phyloP scores from a whole-genome alignment of 1,140 invertebrate species.

The Trachymyrmex cornetzi region DNA sequence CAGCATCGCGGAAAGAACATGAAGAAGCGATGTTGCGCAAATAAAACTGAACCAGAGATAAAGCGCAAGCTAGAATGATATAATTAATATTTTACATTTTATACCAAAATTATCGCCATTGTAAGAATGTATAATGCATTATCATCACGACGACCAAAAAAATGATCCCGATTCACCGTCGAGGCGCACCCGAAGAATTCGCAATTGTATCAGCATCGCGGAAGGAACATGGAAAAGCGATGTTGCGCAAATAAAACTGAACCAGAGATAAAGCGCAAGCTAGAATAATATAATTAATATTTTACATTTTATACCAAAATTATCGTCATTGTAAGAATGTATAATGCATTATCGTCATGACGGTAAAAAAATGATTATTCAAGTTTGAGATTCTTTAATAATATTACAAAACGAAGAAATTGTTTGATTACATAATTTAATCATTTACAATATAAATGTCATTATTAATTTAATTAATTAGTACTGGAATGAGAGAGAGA shows the following conservation, averaged over 20 bases:
- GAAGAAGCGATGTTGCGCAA: not conserved
- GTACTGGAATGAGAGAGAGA: not conserved
- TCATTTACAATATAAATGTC: slow-evolving; percentile 28
- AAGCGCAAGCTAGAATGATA: too few relatives aligned
- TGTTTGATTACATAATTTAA: not conserved
- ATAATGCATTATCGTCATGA: not conserved
- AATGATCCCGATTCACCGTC: slow-evolving; percentile 22
- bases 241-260: not conserved
- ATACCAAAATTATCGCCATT: not conserved
- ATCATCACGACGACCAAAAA: not conserved
- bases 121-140: not conserved
- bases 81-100: not conserved
- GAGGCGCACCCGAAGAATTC: slow-evolving; percentile 35
- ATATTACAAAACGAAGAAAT: not conserved
- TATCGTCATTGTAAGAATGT: not conserved
- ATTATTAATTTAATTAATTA: slow-evolving; percentile 16
- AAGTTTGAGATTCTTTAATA: not conserved
- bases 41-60: not conserved
- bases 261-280: not conserved
- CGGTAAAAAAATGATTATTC: not conserved
- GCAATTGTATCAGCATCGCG: slow-evolving; percentile 23
- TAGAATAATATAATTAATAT: not conserved
- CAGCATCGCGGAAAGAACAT: not conserved
- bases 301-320: not conserved
- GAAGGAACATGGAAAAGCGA: not conserved